Percentiles rank a stretch among this genome's conserved stretches.
Conservation (phyloP, 2,888 invertebrate genomes). For the Aproaerema taeniolella region DNA sequence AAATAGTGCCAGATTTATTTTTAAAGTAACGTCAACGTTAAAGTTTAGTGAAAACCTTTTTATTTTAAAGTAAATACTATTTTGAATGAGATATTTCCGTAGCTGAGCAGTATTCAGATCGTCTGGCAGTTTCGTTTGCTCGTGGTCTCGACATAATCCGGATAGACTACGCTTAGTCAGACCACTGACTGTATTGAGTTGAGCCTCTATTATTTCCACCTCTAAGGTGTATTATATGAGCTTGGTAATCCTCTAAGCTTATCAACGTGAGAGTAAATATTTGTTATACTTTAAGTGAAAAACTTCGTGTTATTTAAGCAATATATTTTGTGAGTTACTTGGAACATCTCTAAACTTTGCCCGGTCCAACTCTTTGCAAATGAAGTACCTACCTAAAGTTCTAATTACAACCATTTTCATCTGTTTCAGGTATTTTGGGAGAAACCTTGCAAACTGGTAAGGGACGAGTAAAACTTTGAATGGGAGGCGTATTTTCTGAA, state of each 20-base stretch:
- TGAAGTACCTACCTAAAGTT: too few species aligned
- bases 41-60: not conserved
- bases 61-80: constrained; percentile 4
- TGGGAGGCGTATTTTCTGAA: constrained; percentile 27
- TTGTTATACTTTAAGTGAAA: not conserved
- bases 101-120: constrained; percentile 16
- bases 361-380: too few species aligned
- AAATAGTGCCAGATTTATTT: constrained; percentile 16
- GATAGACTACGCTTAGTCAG: constrained; percentile 27
- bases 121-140: constrained; percentile 12
- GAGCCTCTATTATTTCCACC: constrained; percentile 14
- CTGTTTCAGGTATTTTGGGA: constrained; percentile 72
- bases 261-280: not conserved
- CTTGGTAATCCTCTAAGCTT: constrained; percentile 6
- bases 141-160: constrained; percentile 30
- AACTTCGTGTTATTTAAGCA: too few species aligned
- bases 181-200: constrained; percentile 17
- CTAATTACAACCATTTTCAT: constrained; percentile 14
- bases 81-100: not conserved
- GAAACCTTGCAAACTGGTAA: constrained; percentile 44
- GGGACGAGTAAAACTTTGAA: constrained; percentile 33
- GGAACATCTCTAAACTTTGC: too few species aligned
- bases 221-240: constrained; percentile 2
- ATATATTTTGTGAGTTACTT: too few species aligned
- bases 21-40: constrained; percentile 2